Percentiles rank a stretch among this genome's conserved stretches.
Evolutionary conservation across 2,113 vertebrate genomes (phyloP).

Genomic region (Lasiurus cinereus): DNA sequence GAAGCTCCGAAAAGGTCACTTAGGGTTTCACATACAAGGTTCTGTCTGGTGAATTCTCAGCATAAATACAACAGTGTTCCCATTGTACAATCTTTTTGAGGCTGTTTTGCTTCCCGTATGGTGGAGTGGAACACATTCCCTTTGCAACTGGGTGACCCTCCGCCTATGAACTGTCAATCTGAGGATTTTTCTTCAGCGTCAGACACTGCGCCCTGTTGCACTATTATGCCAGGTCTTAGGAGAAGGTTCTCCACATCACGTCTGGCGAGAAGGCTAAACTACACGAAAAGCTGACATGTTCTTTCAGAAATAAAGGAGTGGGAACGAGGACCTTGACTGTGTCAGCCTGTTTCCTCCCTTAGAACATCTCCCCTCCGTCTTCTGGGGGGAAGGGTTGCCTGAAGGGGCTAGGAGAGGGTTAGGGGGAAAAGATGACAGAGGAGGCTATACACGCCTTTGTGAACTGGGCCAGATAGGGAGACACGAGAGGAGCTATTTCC

Average conservation of each 20-base stretch:
- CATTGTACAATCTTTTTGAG: background rate
- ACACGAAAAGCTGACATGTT: background rate
- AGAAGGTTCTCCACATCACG: background rate
- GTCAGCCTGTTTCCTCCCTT: background rate
- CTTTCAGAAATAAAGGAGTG: background rate
- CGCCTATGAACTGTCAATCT: background rate
- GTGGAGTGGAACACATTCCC: background rate
- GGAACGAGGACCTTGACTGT: background rate
- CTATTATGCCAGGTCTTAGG: background rate
- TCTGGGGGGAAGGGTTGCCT: background rate
- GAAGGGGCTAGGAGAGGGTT: too few species aligned
- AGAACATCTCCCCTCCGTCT: background rate
- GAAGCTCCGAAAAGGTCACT: constrained; percentile 63
- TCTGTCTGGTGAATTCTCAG: constrained; percentile 45
- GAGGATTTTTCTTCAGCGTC: background rate
- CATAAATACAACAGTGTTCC: constrained; percentile 41
- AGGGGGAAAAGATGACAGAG: background rate
- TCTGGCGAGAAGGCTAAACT: background rate
- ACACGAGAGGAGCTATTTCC: background rate
- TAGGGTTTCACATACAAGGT: constrained; percentile 55
- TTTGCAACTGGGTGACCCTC: background rate
- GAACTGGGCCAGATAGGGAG: background rate
- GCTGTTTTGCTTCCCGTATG: background rate
- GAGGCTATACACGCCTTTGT: background rate
- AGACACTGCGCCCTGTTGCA: background rate